phyloP scores from a whole-genome alignment of 1,140 invertebrate species.

The Euschistus heros region DNA sequence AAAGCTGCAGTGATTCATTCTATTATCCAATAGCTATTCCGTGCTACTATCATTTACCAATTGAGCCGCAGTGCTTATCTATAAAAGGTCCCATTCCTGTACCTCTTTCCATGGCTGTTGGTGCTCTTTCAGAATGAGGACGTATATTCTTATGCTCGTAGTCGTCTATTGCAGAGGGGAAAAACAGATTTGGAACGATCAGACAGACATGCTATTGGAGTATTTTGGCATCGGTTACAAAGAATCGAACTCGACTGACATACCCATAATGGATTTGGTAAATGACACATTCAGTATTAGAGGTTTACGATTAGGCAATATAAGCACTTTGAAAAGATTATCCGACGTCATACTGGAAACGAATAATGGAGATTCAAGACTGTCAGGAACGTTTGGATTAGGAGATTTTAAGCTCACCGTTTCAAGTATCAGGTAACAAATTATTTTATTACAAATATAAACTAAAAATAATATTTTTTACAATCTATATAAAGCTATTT shows the following conservation, averaged over 20 bases:
- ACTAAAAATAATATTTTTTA: too few species aligned
- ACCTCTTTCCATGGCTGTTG: too few species aligned
- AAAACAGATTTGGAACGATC: constrained; percentile 1
- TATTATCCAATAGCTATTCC: too few species aligned
- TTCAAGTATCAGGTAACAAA: not conserved
- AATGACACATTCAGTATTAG: not conserved
- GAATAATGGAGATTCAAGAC: not conserved
- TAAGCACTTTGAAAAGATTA: not conserved
- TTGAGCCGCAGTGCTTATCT: too few species aligned
- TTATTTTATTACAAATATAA: not conserved
- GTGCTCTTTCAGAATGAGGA: not conserved
- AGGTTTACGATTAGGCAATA: not conserved
- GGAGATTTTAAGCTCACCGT: not conserved
- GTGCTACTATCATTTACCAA: too few species aligned
- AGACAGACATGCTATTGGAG: not conserved
- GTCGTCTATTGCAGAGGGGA: not conserved
- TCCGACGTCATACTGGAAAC: constrained; percentile 1
- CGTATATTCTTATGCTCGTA: not conserved
- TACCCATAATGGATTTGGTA: not conserved
- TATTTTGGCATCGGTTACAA: constrained; percentile 3
- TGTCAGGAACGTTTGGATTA: not conserved
- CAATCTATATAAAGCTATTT: too few species aligned
- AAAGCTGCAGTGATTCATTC: too few species aligned
- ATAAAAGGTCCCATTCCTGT: too few species aligned
- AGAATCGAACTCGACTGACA: not conserved